phyloP scores from a whole-genome alignment of 2,888 invertebrate species.

The Psylliodes chrysocephalus region DNA sequence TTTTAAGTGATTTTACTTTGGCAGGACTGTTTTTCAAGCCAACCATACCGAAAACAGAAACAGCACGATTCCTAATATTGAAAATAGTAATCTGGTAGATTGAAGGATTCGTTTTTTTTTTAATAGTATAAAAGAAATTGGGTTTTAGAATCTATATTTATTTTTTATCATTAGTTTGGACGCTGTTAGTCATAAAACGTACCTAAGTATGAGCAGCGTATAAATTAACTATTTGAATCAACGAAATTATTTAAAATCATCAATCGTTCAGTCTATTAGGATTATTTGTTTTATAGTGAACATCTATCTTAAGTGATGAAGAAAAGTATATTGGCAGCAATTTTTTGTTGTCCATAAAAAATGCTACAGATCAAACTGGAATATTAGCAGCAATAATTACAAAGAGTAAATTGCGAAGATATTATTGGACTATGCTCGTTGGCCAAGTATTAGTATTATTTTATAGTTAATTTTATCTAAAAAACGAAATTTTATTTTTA shows the following conservation, averaged over 20 bases:
- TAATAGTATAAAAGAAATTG: not conserved
- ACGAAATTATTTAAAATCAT: not conserved
- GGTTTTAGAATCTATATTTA: not conserved
- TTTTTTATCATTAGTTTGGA: not conserved
- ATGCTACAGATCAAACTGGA: too few species aligned
- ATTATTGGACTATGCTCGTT: too few species aligned
- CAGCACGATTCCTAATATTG: not conserved
- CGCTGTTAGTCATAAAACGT: not conserved
- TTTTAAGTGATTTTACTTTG: slow-evolving; percentile 12
- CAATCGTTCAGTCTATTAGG: slow-evolving; percentile 5
- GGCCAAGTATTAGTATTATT: too few species aligned
- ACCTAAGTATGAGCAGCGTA: not conserved
- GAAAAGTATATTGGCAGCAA: too few species aligned
- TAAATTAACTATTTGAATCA: not conserved
- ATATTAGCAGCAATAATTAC: too few species aligned
- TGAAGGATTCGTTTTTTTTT: not conserved
- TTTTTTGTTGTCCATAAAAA: too few species aligned
- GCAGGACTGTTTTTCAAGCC: slow-evolving; percentile 24
- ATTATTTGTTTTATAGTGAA: not conserved
- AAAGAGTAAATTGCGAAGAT: too few species aligned
- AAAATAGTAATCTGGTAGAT: not conserved
- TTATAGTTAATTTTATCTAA: too few species aligned
- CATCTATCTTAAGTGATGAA: not conserved
- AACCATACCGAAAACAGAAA: not conserved
- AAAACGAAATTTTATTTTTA: too few species aligned